Conservation (phyloP, 1,140 invertebrate species). For the Bombus soroeensis region DNA sequence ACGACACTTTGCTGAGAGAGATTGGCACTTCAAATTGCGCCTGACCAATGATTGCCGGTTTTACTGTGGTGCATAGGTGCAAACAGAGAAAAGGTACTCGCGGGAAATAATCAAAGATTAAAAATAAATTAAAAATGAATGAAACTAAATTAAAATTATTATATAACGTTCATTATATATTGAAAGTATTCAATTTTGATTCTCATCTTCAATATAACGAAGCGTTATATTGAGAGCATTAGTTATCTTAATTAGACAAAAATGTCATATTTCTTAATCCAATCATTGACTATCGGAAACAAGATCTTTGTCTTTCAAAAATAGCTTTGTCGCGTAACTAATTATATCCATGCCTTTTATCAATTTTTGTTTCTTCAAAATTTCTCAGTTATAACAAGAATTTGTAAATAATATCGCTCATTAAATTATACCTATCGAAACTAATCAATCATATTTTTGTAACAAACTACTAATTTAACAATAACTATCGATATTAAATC, state of each 20-base stretch:
- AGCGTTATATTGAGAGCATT: no score
- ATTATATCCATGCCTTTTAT: no score
- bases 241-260: no score
- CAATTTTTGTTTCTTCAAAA: not conserved
- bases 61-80: not conserved
- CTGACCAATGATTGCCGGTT: not conserved
- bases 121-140: not conserved
- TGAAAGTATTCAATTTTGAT: no score
- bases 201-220: no score
- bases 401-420: not conserved
- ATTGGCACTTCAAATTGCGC: not conserved
- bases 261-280: no score
- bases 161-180: no score
- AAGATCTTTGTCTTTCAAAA: no score
- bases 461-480: not conserved
- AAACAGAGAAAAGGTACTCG: not conserved
- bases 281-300: no score
- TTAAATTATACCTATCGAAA: not conserved
- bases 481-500: not conserved
- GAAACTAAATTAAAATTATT: not conserved
- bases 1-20: conserved; percentile 32
- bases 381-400: not conserved
- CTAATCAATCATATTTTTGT: not conserved
- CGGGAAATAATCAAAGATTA: no score
- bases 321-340: no score